phyloP scores from a whole-genome alignment of 2,113 vertebrate genomes.

The Tachysurus fulvidraco region DNA sequence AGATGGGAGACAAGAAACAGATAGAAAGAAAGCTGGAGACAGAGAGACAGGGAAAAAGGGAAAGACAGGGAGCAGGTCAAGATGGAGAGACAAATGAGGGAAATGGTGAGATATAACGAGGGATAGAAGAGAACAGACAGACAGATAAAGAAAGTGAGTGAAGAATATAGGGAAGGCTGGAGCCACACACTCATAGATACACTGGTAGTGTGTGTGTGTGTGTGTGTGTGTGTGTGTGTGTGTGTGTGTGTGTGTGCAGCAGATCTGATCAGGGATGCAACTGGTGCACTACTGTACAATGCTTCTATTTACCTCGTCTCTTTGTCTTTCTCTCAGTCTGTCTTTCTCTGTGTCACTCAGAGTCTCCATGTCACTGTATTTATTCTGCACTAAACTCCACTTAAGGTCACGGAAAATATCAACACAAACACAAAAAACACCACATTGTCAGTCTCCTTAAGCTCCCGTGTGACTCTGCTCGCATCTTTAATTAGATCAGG shows the following conservation, averaged over 20 bases:
- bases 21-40: background rate
- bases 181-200: background rate
- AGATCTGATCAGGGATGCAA: conserved; percentile 15
- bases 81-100: background rate
- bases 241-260: background rate
- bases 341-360: conserved; percentile 11
- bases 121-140: background rate
- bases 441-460: background rate
- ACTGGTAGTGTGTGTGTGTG: background rate
- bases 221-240: background rate
- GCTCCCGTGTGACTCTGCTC: background rate
- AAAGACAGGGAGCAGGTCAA: background rate
- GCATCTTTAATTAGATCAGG: background rate
- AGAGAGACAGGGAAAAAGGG: background rate
- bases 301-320: conserved; percentile 1
- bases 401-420: background rate
- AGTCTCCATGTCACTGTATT: background rate
- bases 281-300: conserved; percentile 18
- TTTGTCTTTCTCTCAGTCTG: conserved; percentile 20
- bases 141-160: background rate
- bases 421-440: background rate
- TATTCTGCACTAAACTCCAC: conserved; percentile 19
- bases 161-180: background rate
- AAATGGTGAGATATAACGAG: background rate
- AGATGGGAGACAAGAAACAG: background rate